phyloP scores from a whole-genome alignment of 2,888 invertebrate species.

The Ashinkailepas kermadecensis region DNA sequence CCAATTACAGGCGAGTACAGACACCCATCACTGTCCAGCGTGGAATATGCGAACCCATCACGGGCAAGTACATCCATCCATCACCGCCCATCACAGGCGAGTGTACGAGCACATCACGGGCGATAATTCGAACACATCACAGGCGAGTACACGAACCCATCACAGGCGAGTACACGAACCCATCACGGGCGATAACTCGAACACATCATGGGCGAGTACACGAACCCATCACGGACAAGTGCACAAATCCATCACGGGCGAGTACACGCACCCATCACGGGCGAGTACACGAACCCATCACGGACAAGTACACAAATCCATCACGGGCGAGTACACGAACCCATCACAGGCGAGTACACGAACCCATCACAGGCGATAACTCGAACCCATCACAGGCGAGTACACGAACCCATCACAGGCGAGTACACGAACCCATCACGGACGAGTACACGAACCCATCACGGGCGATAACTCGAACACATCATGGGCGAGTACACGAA shows the following conservation, averaged over 20 bases:
- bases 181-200: neutral
- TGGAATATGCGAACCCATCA: conserved; percentile 58
- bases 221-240: conserved; percentile 46
- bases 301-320: conserved; percentile 46
- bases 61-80: conserved; percentile 46
- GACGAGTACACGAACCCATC: conserved; percentile 42
- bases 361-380: conserved; percentile 40
- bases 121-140: conserved; percentile 46
- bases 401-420: too few relatives aligned
- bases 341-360: conserved; percentile 40
- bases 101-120: neutral
- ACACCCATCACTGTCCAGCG: too few relatives aligned
- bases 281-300: conserved; percentile 58
- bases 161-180: conserved; percentile 50
- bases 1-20: conserved; percentile 71
- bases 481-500: conserved; percentile 46
- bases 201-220: too few relatives aligned
- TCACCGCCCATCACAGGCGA: neutral
- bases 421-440: conserved; percentile 61
- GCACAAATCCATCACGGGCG: conserved; percentile 67
- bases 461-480: neutral
- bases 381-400: conserved; percentile 67
- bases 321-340: neutral
- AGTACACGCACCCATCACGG: conserved; percentile 40
- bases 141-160: conserved; percentile 54